Base-by-base conservation (phyloP, 2,113 vertebrate genomes). In the Caretta caretta region DNA sequence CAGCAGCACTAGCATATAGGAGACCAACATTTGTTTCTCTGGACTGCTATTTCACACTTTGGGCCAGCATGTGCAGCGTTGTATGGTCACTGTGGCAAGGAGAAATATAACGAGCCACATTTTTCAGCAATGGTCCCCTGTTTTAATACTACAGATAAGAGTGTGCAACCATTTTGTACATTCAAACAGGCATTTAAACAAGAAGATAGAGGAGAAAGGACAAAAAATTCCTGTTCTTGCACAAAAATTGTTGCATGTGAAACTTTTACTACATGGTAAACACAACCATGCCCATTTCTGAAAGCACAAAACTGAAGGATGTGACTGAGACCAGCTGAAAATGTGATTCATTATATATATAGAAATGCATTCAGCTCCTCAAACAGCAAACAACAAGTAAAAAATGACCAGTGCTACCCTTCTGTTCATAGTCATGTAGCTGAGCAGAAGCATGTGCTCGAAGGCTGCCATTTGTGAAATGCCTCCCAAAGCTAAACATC, bases 121-220 rank as follows among this genome's bases (percentile, higher is more conserved):
- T 76, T 91, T 92, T 69, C 56, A 91, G 42, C 62, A 59, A 3
- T 79, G 65, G 17, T 69, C 72, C 69, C 94, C 88, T 22, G 84
- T 9, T 13, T 83, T 56, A 86, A 6, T 76, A 92, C 89, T 83
- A 88, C 89, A n/a, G 16, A 59, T 46, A 51, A 62, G 27, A 19
- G 12, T 69, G 35, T 51, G 88, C 31, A 82, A 8, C 17, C 16
- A 38, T 5, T 57, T 14, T 22, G 79, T 12, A 54, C 8, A 54
- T 54, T 54, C 8, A 54, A 53, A 54, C 20, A 54, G 53, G 31
- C 27, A 59, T 83, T 91, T 86, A 84, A 0, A 1, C 27, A 79
- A 20, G 79, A 3, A 88, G 80, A 84, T 1, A 0, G 50, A 13
- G 6, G 4, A 42, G 92, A 54, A 12, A 53, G 25, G 46, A 78